These are phyloP conservation scores for Hyperoplus immaculatus DNA, from an alignment of 2,797 vertebrate species.

Conservation along the genomic window DNA sequence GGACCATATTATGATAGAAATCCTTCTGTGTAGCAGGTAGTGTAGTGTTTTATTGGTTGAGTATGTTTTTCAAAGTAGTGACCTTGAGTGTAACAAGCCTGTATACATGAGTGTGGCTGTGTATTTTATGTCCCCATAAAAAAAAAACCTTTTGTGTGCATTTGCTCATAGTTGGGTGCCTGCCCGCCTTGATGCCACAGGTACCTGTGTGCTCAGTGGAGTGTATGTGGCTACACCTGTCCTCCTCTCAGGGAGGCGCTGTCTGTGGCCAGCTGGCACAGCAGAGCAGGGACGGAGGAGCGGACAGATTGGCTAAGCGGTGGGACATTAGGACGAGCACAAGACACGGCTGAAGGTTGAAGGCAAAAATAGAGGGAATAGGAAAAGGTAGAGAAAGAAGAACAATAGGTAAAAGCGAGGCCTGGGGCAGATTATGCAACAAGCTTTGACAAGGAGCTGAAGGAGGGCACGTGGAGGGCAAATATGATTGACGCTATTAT, in stretches of 20 bases:
- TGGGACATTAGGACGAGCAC: conserved; percentile 71
- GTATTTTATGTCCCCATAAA: background rate
- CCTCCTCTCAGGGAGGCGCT: conserved; percentile 79
- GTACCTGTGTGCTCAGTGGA: conserved; percentile 79
- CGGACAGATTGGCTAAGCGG: conserved; percentile 82
- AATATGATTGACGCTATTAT: background rate
- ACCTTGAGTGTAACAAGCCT: background rate
- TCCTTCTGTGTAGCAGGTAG: background rate
- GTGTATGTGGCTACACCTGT: conserved; percentile 83
- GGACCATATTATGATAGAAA: background rate
- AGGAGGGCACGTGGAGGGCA: conserved; percentile 36
- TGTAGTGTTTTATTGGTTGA: background rate
- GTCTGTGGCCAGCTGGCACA: conserved; percentile 80
- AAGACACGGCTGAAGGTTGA: conserved; percentile 77
- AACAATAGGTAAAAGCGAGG: conserved; percentile 23
- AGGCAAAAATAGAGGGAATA: conserved; percentile 64
- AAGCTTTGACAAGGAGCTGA: conserved; percentile 1
- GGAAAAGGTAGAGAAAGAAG: conserved; percentile 64
- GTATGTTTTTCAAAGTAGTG: background rate
- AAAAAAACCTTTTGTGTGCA: conserved; percentile 1
- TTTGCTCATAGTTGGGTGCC: conserved; percentile 50
- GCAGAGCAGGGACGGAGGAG: conserved; percentile 61
- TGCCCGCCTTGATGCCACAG: conserved; percentile 76
- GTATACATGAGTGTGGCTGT: background rate
- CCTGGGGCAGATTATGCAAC: conserved; percentile 16